Base-by-base conservation (phyloP, 35 echinoderm and acorn worm species). In the Heliocidaris tuberculata region DNA sequence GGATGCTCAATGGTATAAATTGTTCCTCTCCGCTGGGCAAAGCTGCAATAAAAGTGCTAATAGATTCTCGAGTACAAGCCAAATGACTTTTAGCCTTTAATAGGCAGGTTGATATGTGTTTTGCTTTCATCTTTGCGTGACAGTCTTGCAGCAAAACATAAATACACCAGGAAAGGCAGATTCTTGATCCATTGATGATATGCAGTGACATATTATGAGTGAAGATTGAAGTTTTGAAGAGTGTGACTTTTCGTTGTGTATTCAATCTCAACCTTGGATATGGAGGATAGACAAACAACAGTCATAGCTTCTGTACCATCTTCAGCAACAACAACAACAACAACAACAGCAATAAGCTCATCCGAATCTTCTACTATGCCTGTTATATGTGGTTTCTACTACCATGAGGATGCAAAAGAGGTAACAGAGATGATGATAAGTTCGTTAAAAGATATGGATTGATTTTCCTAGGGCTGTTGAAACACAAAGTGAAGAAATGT, bases 361-460 rank as follows among this genome's bases (percentile, higher is more conserved):
- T 24, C 65, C 7, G 65, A 78, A 78, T 78, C 21, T 13, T n/a
- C 24, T 42, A n/a, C 87, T 24, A 89, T 89, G 87, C 87, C 87
- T 31, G 87, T 48, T 9, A 32, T 89, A 21, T 89, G 87, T 47
- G 87, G 87, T 5, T 48, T 47, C 87, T 89, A 89, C 9, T 89
- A 35, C 29, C 87, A 89, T 42, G 87, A 89, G 31, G 87, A 89
- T 12, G 87, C 87, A 47, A 48, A 47, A 47, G 87, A 89, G 87
- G 87, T 89, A 89, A 48, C 24, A 42, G 32, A 32, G 87, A 30
- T 86, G 85, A 30, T 30, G 12, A 30, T 86, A 56, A 56, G 15
- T 56, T 56, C 52, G 10, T 13, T 56, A 56, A 11, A 1, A 1
- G 35, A 13, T 12, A 56, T 56, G 52, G 52, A 10, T 56, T 12